Base-by-base conservation (phyloP, 2,888 invertebrate species). In the Eucera pruinosa region DNA sequence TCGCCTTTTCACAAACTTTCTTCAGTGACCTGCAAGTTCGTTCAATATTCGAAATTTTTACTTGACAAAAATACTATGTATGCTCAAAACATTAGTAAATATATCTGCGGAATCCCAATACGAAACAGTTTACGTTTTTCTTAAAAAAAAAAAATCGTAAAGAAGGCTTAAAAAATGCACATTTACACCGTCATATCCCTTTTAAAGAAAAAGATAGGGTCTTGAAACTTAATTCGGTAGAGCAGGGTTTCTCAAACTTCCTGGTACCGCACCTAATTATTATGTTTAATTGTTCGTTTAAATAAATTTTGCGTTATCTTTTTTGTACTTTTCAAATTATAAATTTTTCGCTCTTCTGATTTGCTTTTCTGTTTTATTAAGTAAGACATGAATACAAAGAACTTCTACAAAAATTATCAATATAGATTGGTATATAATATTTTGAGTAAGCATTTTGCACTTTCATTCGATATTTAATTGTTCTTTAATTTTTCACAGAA, bases 401-500 rank as follows among this genome's bases (percentile, higher is more conserved):
- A 61, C 62, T 58, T 67, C 57, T 75, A 75, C 75, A 74, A 67
- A 55, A 66, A 67, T 57, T 52, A 62, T 50, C 13, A 74, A 30
- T 74, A 67, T 61, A 45, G 25, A 36, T 52, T 75, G n/a, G 65
- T 58, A 45, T 75, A 48, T 75, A 66, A 72, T 67, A 62, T 75
- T 58, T 52, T 7, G 9, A 27, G 25, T 64, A 75, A 77, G 72
- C 76, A 77, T 77, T 67, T 77, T 77, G 75, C 76, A 75, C 61
- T 75, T 77, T 75, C 23, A 58, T 54, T 62, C 41, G n/a, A 41
- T 33, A 61, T 47, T 75, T 50, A 39, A 62, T 45, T 54, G 41
- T 74, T 62, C 9, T 50, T 57, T 41, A n/a, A 5, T 62, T 18
- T 47, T 50, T 30, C 7, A 11, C n/a, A 69, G 2, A 27, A 13